Evolutionary conservation across 2,113 vertebrate genomes (phyloP).

Genomic region (Rhinopomastus cyanomelas): DNA sequence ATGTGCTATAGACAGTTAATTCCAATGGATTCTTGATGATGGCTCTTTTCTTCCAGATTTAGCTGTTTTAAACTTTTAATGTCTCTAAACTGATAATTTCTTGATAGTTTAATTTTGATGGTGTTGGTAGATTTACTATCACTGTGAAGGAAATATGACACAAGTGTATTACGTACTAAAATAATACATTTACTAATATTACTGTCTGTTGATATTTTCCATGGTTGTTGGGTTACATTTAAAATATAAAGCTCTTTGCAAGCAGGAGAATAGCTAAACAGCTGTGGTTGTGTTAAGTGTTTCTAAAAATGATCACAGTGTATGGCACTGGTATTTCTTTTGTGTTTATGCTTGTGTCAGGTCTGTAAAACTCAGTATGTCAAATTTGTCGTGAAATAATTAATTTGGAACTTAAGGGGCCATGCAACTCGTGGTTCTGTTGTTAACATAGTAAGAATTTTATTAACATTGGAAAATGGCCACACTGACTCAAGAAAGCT

Average conservation of each 20-base stretch:
- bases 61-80: constrained; percentile 2
- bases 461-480: constrained; percentile 62
- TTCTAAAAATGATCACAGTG: constrained; percentile 50
- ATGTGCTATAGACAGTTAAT: neutral
- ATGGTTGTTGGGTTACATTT: constrained; percentile 18
- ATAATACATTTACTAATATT: constrained; percentile 10
- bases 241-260: constrained; percentile 24
- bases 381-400: constrained; percentile 60
- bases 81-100: constrained; percentile 19
- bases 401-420: constrained; percentile 17
- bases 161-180: constrained; percentile 23
- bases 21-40: neutral
- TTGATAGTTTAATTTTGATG: constrained; percentile 67
- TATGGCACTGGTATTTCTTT: constrained; percentile 5
- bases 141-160: constrained; percentile 54
- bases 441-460: constrained; percentile 54
- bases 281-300: constrained; percentile 27
- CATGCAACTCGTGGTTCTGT: constrained; percentile 12
- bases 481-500: constrained; percentile 33
- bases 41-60: neutral
- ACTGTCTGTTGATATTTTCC: constrained; percentile 35
- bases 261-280: constrained; percentile 7
- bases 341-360: constrained; percentile 39
- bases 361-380: constrained; percentile 3
- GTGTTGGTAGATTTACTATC: constrained; percentile 71